Conservation (phyloP, 2,888 invertebrate species). For the Stenchaetothrips biformis region DNA sequence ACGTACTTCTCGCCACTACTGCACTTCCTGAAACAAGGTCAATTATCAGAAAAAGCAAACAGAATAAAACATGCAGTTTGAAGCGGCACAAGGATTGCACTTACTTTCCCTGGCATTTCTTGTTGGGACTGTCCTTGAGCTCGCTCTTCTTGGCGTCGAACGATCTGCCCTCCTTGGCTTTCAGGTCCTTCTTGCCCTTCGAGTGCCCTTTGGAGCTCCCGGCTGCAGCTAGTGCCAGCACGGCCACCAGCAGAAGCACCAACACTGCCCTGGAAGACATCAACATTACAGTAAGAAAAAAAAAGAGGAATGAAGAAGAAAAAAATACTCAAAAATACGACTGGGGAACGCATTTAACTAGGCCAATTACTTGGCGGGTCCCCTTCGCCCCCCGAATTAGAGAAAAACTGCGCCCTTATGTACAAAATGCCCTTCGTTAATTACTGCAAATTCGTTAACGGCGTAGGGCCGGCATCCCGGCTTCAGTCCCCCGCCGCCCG, state of each 20-base stretch:
- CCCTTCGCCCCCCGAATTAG: too few relatives aligned
- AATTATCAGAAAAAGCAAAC: neutral
- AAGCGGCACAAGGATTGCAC: neutral
- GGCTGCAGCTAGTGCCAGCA: neutral
- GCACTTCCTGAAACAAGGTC: neutral
- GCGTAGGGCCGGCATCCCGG: too few relatives aligned
- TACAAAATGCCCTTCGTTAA: too few relatives aligned
- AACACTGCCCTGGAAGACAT: neutral
- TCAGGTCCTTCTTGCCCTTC: neutral
- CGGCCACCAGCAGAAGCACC: slow-evolving; percentile 6
- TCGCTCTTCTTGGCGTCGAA: neutral
- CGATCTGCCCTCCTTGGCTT: neutral
- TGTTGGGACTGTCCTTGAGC: neutral
- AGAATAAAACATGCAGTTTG: neutral
- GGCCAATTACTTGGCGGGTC: too few relatives aligned
- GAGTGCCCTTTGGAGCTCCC: neutral
- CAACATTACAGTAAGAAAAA: neutral
- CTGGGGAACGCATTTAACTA: too few relatives aligned
- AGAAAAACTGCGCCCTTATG: too few relatives aligned
- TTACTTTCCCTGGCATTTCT: slow-evolving; percentile 7
- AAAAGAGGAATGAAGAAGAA: neutral
- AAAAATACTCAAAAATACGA: too few relatives aligned
- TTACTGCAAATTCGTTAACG: too few relatives aligned
- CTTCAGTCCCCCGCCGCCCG: too few relatives aligned
- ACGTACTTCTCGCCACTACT: neutral